Evolutionary conservation across 2,113 vertebrate species (phyloP).

Genomic region (Podiceps cristatus): DNA sequence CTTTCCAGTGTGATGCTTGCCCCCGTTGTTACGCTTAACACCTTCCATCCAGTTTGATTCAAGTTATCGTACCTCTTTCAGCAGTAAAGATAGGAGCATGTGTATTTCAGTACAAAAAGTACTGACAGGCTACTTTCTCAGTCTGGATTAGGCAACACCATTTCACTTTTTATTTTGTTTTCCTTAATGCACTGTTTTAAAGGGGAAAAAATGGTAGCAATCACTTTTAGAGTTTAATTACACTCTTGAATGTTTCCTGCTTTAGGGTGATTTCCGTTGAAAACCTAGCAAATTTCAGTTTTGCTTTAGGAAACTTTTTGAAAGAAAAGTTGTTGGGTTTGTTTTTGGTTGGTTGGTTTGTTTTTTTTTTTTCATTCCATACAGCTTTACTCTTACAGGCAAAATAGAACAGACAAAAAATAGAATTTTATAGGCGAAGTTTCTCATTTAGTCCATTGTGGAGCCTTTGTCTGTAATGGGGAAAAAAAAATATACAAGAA

Average conservation of each 20-base stretch:
- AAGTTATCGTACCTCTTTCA: background rate
- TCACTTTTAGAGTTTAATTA: background rate
- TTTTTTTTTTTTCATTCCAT: background rate
- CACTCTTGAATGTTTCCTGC: background rate
- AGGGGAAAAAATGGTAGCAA: background rate
- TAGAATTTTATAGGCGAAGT: background rate
- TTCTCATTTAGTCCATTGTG: background rate
- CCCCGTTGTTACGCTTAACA: background rate
- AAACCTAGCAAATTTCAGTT: background rate
- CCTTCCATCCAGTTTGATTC: background rate
- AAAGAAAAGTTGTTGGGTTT: background rate
- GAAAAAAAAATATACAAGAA: background rate
- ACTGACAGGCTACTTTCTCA: background rate
- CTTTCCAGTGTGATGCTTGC: background rate
- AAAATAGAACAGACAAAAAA: background rate
- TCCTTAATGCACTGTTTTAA: background rate
- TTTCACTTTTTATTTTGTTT: background rate
- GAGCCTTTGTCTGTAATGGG: background rate
- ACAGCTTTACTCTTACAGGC: background rate
- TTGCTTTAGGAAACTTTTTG: background rate
- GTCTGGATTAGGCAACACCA: background rate
- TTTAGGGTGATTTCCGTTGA: constrained; percentile 10
- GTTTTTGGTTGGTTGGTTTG: no score
- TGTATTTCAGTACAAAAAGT: background rate
- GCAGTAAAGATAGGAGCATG: background rate